Evolutionary conservation across 2,888 invertebrate species (phyloP).

Genomic region (Protula sp.): DNA sequence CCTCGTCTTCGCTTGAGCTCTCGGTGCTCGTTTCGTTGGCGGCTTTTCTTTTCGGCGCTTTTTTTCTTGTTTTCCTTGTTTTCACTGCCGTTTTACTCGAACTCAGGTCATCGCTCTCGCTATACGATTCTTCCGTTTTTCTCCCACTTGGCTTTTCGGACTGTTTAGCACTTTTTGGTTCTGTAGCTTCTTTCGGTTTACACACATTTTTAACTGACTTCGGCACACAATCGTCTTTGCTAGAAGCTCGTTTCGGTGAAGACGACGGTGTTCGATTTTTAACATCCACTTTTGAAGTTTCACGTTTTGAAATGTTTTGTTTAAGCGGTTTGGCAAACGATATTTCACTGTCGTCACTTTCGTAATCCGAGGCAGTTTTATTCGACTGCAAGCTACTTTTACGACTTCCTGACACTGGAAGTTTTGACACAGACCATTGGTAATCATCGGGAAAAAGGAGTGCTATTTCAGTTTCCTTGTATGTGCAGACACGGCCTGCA

Average conservation of each 20-base stretch:
- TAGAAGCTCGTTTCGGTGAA: no score
- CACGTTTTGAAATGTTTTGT: no score
- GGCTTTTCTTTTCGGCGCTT: not conserved
- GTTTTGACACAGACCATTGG: constrained; percentile 3
- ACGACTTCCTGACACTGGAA: not conserved
- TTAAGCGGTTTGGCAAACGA: no score
- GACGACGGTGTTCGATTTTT: no score
- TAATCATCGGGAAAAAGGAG: constrained; percentile 19
- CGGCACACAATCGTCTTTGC: no score
- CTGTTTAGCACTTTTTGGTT: not conserved
- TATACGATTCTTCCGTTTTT: not conserved
- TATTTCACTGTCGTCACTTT: not conserved
- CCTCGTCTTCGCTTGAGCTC: not conserved
- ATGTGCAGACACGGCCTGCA: constrained; percentile 36
- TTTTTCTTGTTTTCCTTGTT: not conserved
- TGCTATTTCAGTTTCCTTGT: constrained; percentile 34
- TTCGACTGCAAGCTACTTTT: not conserved
- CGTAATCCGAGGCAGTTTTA: not conserved
- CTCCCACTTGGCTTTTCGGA: not conserved
- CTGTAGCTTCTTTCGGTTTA: no score
- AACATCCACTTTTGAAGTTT: no score
- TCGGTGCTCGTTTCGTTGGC: not conserved
- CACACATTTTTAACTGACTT: no score
- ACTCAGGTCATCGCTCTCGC: not conserved
- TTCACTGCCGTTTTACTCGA: no score